Base-by-base conservation (phyloP, 2,113 vertebrate species). In the Ceratotherium simum region DNA sequence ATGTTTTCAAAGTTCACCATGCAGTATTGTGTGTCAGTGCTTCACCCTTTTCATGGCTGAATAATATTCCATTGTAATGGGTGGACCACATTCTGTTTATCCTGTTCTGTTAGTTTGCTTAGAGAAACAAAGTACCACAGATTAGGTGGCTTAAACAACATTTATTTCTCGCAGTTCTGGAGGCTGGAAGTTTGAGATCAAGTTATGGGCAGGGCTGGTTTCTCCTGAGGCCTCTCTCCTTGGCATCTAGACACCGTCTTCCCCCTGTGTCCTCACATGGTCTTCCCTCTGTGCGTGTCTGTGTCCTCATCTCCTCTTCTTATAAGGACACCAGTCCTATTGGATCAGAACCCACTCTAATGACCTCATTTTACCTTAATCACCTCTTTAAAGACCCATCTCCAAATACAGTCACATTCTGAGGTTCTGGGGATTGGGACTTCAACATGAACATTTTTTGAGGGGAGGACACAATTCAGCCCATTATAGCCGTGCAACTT, bases 221-320 rank as follows among this genome's bases (percentile, higher is more conserved):
- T 27, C 33, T 36, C 17, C 75, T 1, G 75, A 31, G 5, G 7
- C 46, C 46, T 80, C 62, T 69, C 60, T 80, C 17, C n/a, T 6
- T 0, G 46, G 46, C 1, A 0, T 67, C 42, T 2, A 27, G 16
- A 67, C 0, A 0, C 23, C 2, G 0, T 31, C 75, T 31, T 16
- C 18, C 39, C 46, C n/a, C 62, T 2, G 62, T 14, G 46, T 23
- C 75, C n/a, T 67, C 3, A 0, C 25, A 0, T 0, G 25, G 16
- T 29, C 1, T 3, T 16, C 60, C 3, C 25, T 56, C 25, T 91
- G 33, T 51, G 88, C 0, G 1, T 6, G 54, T 25, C 25, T 54
- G 17, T 1, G 33, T 90, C 46, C 25, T 14, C 25, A 39, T 10
- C 46, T 39, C 33, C 42, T 78, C 73, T 65, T 20, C 31, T 29